Base-by-base conservation (phyloP, 2,797 vertebrate species). In the Urophycis tenuis region DNA sequence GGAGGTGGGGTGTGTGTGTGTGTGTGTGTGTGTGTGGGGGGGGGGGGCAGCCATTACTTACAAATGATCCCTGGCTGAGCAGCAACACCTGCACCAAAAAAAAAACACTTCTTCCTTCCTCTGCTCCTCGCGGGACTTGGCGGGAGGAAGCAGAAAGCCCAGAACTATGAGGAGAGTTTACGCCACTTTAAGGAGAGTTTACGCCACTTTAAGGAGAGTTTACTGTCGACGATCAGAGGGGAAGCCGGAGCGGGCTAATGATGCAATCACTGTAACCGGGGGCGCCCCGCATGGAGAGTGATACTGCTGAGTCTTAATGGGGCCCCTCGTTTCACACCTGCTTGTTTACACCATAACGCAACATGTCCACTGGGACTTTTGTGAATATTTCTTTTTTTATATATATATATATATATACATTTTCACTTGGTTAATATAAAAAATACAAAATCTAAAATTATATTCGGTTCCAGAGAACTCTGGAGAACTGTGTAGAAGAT, bases 321-420 rank as follows among this genome's bases (percentile, higher is more conserved):
- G 75, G 36, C 36, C 79, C 76, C 80, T 80, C 74, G 10, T 82
- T 82, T 84, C 72, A 71, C 84, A 89, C 83, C 87, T 87, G 82
- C 83, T 86, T 88, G 86, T 91, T 89, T 88, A 83, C 84, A 89
- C 78, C 84, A 89, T 77, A 88, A 89, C 85, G 90, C 17, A 75
- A 74, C 36, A 72, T 70, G 77, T 78, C 76, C 85, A 19, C 14
- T 49, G 17, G 41, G 41, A 12, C 45, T 49, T 49, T 53, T 22
- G 49, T 49, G 49, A 53, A 53, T 19, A 53, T n/a, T n/a, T n/a
- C n/a, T n/a, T n/a, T 35, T 3, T 35, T 3, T 35, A 35, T 8
- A 35, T 35, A 35, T 35, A 35, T 35, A 8, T 35, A 35, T 35
- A 35, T 35, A 35, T 35, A 35, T 35, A 35, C 34, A 3, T 35